Percentiles rank a stretch among this genome's conserved stretches.
phyloP scores from a whole-genome alignment of 2,888 invertebrate genomes.

The Boloria selene region DNA sequence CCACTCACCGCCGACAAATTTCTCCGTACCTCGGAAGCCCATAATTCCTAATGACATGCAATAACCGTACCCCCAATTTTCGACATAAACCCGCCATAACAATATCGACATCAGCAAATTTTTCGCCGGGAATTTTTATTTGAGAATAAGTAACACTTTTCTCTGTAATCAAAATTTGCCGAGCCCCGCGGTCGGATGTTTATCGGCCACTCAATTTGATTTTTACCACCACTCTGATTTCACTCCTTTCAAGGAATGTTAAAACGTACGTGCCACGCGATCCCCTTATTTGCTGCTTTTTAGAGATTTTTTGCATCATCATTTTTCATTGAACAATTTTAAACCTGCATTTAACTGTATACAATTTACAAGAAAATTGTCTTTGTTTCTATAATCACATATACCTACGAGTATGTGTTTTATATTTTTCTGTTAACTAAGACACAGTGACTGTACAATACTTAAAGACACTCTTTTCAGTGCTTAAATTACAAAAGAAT shows the following conservation, averaged over 20 bases:
- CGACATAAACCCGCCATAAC: conserved; percentile 82
- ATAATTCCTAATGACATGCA: conserved; percentile 83
- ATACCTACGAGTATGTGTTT: too few relatives aligned
- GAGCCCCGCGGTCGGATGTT: conserved; percentile 61
- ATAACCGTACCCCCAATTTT: conserved; percentile 83
- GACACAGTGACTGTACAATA: too few relatives aligned
- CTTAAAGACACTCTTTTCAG: too few relatives aligned
- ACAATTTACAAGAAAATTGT: too few relatives aligned
- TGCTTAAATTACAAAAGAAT: too few relatives aligned
- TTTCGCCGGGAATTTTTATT: conserved; percentile 70
- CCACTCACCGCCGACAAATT: conserved; percentile 67
- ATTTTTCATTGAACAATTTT: too few relatives aligned
- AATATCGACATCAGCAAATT: conserved; percentile 82
- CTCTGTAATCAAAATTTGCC: conserved; percentile 79
- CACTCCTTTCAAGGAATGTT: conserved; percentile 61
- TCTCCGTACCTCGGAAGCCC: conserved; percentile 75
- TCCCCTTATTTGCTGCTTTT: conserved; percentile 20
- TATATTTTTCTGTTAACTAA: too few relatives aligned
- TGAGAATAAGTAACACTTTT: conserved; percentile 81
- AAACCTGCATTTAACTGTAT: too few relatives aligned
- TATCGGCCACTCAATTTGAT: conserved; percentile 81
- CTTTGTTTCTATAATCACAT: too few relatives aligned
- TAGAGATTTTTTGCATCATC: not conserved
- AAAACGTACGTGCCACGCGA: conserved; percentile 54
- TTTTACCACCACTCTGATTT: conserved; percentile 76